These are phyloP conservation scores for Antedon bifida DNA, from an alignment of 35 echinoderm and acorn worm genomes.

Conservation along the genomic window DNA sequence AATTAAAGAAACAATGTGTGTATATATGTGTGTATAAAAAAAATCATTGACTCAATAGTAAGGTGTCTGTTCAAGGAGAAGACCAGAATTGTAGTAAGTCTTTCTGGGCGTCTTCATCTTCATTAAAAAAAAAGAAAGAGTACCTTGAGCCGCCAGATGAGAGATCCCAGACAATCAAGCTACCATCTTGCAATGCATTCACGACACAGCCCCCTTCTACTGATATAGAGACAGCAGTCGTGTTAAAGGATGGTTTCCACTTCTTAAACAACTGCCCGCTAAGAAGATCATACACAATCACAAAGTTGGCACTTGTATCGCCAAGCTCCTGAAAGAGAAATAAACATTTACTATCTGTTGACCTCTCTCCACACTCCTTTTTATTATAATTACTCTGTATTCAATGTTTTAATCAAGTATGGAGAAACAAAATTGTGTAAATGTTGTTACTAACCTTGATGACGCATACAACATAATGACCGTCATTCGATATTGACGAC, in stretches of 20 bases:
- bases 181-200: conserved; percentile 66
- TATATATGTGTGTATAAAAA: no score
- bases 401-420: no score
- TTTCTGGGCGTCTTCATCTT: no score
- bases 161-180: conserved; percentile 78
- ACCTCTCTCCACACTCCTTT: no score
- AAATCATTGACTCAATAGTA: no score
- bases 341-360: background rate
- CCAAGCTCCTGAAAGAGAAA: conserved; percentile 55
- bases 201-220: conserved; percentile 89
- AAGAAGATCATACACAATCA: conserved; percentile 86
- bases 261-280: conserved; percentile 98
- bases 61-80: no score
- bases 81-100: no score
- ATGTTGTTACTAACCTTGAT: conserved; percentile 61
- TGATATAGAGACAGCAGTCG: conserved; percentile 78
- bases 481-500: conserved; percentile 92
- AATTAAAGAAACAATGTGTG: background rate
- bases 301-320: conserved; percentile 78
- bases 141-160: conserved; percentile 27
- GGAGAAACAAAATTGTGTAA: no score
- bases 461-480: conserved; percentile 93
- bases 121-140: no score
- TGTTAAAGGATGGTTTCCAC: conserved; percentile 85
- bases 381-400: no score